A percentile compares a stretch with the other conserved stretches of the same genome.
Conservation (phyloP, 2,888 invertebrate genomes). For the Polyommatus iphigenia region DNA sequence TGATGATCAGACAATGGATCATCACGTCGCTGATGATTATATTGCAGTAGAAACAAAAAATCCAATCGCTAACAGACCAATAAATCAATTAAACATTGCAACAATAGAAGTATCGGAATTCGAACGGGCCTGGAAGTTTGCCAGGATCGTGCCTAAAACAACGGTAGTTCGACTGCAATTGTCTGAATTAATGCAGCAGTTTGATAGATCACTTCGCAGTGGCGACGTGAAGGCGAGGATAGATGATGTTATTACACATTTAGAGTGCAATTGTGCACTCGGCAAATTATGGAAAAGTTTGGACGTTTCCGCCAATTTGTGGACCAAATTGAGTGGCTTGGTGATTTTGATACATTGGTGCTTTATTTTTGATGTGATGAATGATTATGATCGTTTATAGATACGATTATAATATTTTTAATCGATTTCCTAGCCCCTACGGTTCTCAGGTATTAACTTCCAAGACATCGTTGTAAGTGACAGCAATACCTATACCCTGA, state of each 20-base stretch:
- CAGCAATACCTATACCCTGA: background rate
- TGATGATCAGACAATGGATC: background rate
- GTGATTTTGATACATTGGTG: background rate
- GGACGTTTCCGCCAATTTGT: background rate
- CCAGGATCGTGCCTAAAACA: slow-evolving; percentile 49
- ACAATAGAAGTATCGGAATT: slow-evolving; percentile 47
- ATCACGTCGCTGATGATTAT: background rate
- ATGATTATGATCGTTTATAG: no score
- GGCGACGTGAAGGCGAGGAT: slow-evolving; percentile 42
- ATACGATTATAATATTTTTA: no score
- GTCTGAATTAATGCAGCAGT: slow-evolving; percentile 51
- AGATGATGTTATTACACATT: slow-evolving; percentile 43
- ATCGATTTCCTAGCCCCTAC: no score
- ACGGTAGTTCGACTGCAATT: slow-evolving; percentile 46
- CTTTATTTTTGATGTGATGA: no score
- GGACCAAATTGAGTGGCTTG: background rate
- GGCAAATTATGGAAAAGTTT: slow-evolving; percentile 19
- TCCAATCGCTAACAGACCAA: slow-evolving; percentile 39
- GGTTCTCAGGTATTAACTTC: background rate
- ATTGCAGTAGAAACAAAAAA: slow-evolving; percentile 30
- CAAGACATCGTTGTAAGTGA: background rate
- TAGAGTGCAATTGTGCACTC: slow-evolving; percentile 31
- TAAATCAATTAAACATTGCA: slow-evolving; percentile 49
- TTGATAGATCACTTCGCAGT: slow-evolving; percentile 49
- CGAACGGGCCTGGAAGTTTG: slow-evolving; percentile 41